Evolutionary conservation across 2,888 invertebrate genomes (phyloP), one percentile per base, ranked within the genome.

Genomic region (Pegoplata infirma): DNA sequence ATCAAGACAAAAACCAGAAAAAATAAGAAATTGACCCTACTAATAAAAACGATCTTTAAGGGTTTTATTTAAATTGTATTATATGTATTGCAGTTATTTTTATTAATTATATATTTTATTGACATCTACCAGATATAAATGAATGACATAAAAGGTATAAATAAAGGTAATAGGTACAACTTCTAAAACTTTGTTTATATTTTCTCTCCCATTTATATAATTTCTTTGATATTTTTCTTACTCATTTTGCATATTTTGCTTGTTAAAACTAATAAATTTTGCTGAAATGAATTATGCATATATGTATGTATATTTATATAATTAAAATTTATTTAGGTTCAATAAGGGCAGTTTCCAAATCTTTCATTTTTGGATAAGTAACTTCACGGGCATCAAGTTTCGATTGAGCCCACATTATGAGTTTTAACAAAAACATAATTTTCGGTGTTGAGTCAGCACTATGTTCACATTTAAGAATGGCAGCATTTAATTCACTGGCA

Each of bases 401-500:
- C 69, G 96, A 96, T 89, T 99, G 98, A 0, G 97, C 96, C 98
- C 98, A 99, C 53, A 98, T 91, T 83, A 99, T 95, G 90, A 98
- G 92, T 89, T 98, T 96, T 10, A 99, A 91, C 14, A 98, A 91
- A 85, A 95, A 97, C 86, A 97, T 97, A 72, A 99, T 91, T 88
- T 97, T 95, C 2, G 98, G 97, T 74, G 96, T 95, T 1, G 96
- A 97, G 58, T 95, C 94, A 87, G 97, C 96, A 87, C 95, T 94
- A 85, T 97, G 96, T 88, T 98, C 98, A 91, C 95, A 95, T 88
- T 97, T 96, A 67, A 99, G 91, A 84, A 99, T 98, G n/a, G 98
- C 98, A 58, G 98, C 97, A 90, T 99, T 99, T 16, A 99, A 91
- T 91, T 98, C 98, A 91, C 98, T 98, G 19, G 98, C 98, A 86